Percentiles rank a stretch among this genome's conserved stretches.
Conservation (phyloP, 2,797 vertebrate genomes). For the Bradypodion pumilum region DNA sequence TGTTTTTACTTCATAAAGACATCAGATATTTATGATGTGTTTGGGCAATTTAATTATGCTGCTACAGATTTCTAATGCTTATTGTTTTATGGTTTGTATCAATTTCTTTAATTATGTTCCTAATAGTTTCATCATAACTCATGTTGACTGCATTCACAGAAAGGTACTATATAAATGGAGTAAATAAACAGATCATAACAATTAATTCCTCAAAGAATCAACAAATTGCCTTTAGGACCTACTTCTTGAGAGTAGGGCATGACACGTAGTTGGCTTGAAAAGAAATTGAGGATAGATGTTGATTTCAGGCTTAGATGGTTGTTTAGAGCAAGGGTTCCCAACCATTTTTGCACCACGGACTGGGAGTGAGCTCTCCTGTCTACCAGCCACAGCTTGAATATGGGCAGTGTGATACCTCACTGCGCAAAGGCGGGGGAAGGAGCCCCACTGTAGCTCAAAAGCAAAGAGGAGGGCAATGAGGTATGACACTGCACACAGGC, state of each 20-base stretch:
- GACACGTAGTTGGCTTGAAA: neutral
- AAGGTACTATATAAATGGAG: neutral
- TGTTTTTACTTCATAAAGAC: neutral
- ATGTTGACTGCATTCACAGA: neutral
- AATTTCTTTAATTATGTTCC: neutral
- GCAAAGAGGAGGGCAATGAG: no score
- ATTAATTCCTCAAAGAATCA: neutral
- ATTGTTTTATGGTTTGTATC: neutral
- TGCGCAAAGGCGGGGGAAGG: no score
- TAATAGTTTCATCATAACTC: neutral
- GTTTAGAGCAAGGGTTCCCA: no score
- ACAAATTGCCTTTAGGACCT: neutral
- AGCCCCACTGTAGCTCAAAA: no score
- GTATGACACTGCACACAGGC: no score
- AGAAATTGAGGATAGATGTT: no score
- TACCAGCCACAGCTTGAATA: no score
- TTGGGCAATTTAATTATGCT: neutral
- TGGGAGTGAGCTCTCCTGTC: no score
- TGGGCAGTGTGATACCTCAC: no score
- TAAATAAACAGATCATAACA: neutral
- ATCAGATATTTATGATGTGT: neutral
- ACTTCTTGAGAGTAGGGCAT: neutral
- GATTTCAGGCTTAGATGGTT: no score
- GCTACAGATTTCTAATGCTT: neutral
- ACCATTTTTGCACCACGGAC: no score